Percentiles rank a stretch among this genome's conserved stretches.
Evolutionary conservation across 2,888 invertebrate species (phyloP).

Genomic region (Harpalus rubripes): DNA sequence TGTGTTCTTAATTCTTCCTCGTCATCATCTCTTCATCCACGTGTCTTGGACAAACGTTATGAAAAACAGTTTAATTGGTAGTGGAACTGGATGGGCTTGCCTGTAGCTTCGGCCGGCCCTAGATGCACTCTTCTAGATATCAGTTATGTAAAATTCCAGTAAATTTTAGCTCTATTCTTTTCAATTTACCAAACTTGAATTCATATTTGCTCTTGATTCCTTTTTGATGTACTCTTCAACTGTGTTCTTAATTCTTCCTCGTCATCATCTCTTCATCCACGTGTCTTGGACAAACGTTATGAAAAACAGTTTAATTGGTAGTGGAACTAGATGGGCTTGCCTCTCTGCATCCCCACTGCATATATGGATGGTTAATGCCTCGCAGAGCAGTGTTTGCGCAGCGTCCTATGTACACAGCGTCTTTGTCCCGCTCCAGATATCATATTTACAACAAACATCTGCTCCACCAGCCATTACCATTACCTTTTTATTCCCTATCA

Average conservation of each 20-base stretch:
- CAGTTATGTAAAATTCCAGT: no score
- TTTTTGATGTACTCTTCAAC: no score
- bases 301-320: constrained; percentile 16
- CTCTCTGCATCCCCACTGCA: constrained; percentile 33
- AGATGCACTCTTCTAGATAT: no score
- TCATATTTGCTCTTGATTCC: no score
- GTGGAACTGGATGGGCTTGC: not conserved
- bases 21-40: not conserved
- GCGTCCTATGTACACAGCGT: constrained; percentile 77
- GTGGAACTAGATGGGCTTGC: not conserved
- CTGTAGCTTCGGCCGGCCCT: no score
- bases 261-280: not conserved
- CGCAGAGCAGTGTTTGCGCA: constrained; percentile 74
- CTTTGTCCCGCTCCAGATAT: constrained; percentile 77
- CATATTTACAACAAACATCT: constrained; percentile 77
- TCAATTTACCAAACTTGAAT: no score
- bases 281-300: not conserved
- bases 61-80: constrained; percentile 16
- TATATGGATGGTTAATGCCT: constrained; percentile 51
- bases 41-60: not conserved
- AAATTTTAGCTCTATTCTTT: no score
- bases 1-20: no score
- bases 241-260: no score
- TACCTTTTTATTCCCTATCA: constrained; percentile 56
- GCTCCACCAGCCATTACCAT: constrained; percentile 68